Percentiles rank a stretch among this genome's conserved stretches.
These are phyloP conservation scores for Trachymyrmex cornetzi DNA, from an alignment of 1,140 invertebrate species.

Conservation along the genomic window DNA sequence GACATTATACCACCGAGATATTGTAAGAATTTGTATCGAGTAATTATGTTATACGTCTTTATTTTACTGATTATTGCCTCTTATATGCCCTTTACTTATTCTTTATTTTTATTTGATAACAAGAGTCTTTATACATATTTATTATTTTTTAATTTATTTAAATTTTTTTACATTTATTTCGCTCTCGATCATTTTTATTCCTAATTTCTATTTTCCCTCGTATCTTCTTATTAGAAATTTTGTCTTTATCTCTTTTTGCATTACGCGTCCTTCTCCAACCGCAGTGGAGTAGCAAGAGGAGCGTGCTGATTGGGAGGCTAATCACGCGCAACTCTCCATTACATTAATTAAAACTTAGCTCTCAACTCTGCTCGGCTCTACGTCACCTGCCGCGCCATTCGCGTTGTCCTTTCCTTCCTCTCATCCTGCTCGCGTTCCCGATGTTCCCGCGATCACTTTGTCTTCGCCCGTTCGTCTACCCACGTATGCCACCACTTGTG, in stretches of 20 bases:
- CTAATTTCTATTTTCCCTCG: neutral
- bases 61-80: too few species aligned
- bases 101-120: too few species aligned
- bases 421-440: neutral
- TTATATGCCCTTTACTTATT: too few species aligned
- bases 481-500: constrained; percentile 18
- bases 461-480: constrained; percentile 26
- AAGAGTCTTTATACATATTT: too few species aligned
- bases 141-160: too few species aligned
- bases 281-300: constrained; percentile 56
- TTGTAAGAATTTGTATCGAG: too few species aligned
- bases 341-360: constrained; percentile 85
- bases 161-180: neutral
- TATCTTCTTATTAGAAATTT: constrained; percentile 45
- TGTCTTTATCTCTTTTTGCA: constrained; percentile 1
- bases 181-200: neutral
- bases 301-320: constrained; percentile 81
- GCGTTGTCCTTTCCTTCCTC: constrained; percentile 42
- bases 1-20: too few species aligned
- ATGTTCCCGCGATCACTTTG: constrained; percentile 30
- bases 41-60: too few species aligned
- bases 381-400: constrained; percentile 50
- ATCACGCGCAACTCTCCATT: constrained; percentile 85
- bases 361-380: constrained; percentile 72
- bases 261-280: constrained; percentile 33